Evolutionary conservation across 2,888 invertebrate genomes (phyloP), one percentile per base, ranked within the genome.

Genomic region (Orthosia gothica): DNA sequence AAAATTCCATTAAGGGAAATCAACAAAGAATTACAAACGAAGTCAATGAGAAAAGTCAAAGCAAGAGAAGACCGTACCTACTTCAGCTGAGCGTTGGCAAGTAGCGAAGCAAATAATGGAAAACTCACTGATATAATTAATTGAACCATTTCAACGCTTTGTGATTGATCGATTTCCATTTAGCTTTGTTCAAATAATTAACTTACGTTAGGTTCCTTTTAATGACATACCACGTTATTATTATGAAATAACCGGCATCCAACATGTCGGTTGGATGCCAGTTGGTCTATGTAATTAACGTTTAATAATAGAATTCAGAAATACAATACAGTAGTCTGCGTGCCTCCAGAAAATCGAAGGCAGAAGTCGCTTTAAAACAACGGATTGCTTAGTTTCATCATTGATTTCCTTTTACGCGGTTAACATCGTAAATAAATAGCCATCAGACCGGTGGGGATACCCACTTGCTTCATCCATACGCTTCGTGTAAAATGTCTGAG

Each of bases 101-200:
- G 88, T 78, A 87, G 86, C 86, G 85, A 83, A 91, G 91, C 92
- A 93, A 92, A 92, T 92, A 93, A 91, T 89, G 91, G 92, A 91
- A 91, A 92, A 91, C 90, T 91, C 91, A 91, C 89, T 91, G 89
- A 89, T 91, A 89, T 92, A 91, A 91, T 93, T n/a, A n/a, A n/a
- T n/a, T n/a, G n/a, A n/a, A n/a, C n/a, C n/a, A n/a, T n/a, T n/a
- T n/a, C n/a, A n/a, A 70, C 75, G 84, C 87, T 87, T 90, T 88
- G 84, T 87, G 82, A 86, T 81, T 67, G 77, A 83, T 84, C 79
- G 75, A 78, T 86, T 86, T 86, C 82, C 70, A 86, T 86, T 83
- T 74, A 45, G 73, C 47, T 54, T 71, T 70, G 57, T 65, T 68
- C 45, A 72, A 83, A 74, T 73, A 82, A 84, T 78, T 78, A 79